Evolutionary conservation across 2,888 invertebrate species (phyloP).

Genomic region (Cantharis nigra): DNA sequence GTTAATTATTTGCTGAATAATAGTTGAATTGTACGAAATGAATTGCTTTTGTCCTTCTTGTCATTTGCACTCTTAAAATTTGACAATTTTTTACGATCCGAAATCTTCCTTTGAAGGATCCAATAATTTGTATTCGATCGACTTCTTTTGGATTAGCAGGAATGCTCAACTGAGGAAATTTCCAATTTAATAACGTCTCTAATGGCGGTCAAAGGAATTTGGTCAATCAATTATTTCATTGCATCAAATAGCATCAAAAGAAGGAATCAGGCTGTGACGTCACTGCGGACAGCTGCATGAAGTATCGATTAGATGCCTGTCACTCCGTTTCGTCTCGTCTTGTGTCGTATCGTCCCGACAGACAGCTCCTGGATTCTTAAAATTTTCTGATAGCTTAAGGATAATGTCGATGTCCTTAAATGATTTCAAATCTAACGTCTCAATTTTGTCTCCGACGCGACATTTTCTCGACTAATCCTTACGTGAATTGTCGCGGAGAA

Average conservation of each 20-base stretch:
- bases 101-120: not conserved
- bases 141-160: not conserved
- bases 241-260: conserved; percentile 35
- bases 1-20: conserved; percentile 33
- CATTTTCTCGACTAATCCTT: not conserved
- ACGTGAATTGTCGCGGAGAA: not conserved
- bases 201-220: not conserved
- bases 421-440: not conserved
- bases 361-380: conserved; percentile 34
- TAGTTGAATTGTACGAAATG: conserved; percentile 29
- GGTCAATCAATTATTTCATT: conserved; percentile 30
- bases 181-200: conserved; percentile 1
- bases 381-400: conserved; percentile 17
- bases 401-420: conserved; percentile 16
- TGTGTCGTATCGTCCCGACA: conserved; percentile 46
- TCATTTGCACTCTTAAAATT: conserved; percentile 25
- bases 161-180: not conserved
- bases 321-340: conserved; percentile 49
- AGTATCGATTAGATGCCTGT: conserved; percentile 54
- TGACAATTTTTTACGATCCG: conserved; percentile 3
- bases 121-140: not conserved
- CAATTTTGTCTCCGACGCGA: conserved; percentile 5
- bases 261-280: conserved; percentile 51
- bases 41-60: conserved; percentile 25
- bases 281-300: conserved; percentile 57